Conservation (phyloP, 2,888 invertebrate species). For the Lochmaea crataegi region DNA sequence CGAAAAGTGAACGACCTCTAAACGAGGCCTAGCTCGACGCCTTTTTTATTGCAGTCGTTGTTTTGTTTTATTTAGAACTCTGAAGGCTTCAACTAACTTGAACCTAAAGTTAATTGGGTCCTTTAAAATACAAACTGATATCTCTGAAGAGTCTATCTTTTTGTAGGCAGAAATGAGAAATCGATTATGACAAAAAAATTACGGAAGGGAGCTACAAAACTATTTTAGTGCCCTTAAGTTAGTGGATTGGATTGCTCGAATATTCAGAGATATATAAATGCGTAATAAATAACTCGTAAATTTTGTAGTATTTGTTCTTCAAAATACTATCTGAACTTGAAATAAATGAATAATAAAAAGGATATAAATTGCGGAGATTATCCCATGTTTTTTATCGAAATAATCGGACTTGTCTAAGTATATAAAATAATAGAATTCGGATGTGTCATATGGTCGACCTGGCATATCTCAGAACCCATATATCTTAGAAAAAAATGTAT, state of each 20-base stretch:
- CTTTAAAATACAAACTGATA: constrained; percentile 13
- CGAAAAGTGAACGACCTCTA: constrained; percentile 30
- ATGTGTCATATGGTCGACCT: too few species aligned
- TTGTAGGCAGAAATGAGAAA: constrained; percentile 14
- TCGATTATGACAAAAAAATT: constrained; percentile 6
- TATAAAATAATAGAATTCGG: too few species aligned
- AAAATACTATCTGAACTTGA: background rate
- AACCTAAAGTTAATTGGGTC: constrained; percentile 22
- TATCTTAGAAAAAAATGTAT: too few species aligned
- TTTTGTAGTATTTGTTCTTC: background rate
- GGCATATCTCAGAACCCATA: too few species aligned
- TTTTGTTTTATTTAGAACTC: constrained; percentile 32
- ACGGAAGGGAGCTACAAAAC: background rate
- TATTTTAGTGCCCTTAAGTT: background rate
- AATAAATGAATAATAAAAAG: too few species aligned
- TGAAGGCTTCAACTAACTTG: constrained; percentile 17
- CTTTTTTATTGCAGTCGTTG: constrained; percentile 23
- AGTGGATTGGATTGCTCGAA: background rate
- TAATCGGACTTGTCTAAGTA: too few species aligned
- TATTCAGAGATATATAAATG: background rate
- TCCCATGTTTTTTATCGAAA: too few species aligned
- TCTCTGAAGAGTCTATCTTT: background rate
- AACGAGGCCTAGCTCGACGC: constrained; percentile 28
- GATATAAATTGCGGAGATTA: too few species aligned
- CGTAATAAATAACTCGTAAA: background rate